Evolutionary conservation across 2,888 invertebrate species (phyloP).

Genomic region (Bombylius major): DNA sequence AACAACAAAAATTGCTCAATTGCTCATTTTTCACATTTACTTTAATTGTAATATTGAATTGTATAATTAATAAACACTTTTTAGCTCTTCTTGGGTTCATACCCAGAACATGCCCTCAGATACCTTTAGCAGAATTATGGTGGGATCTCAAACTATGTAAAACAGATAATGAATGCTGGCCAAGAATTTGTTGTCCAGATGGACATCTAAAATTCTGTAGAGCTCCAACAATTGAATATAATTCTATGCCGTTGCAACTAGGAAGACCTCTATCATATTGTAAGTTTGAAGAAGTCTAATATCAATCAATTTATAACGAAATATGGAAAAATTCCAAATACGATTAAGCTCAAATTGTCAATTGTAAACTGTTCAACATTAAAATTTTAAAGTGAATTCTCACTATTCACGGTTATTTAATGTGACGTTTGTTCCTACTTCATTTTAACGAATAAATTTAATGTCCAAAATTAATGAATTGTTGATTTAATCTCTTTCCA

Average conservation of each 20-base stretch:
- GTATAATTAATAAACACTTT: constrained; percentile 11
- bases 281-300: constrained; percentile 29
- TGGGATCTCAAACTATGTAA: constrained; percentile 57
- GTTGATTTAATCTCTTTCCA: neutral
- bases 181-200: constrained; percentile 64
- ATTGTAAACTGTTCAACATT: too few species aligned
- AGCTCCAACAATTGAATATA: constrained; percentile 53
- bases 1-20: neutral
- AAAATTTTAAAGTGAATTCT: too few species aligned
- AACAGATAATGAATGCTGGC: constrained; percentile 58
- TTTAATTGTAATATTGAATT: too few species aligned
- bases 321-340: neutral
- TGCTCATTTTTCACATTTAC: too few species aligned
- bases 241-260: constrained; percentile 45
- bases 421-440: too few species aligned
- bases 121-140: constrained; percentile 55
- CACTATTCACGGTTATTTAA: too few species aligned
- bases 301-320: neutral
- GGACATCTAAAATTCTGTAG: constrained; percentile 55
- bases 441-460: too few species aligned
- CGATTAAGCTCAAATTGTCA: too few species aligned
- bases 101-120: constrained; percentile 53
- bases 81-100: constrained; percentile 56
- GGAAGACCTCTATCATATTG: constrained; percentile 51
- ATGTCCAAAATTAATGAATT: neutral